Evolutionary conservation across 92 coral and sea anemone genomes (phyloP), one percentile per base, ranked within the genome.

Genomic region (Hydrozoanthus gracilis): DNA sequence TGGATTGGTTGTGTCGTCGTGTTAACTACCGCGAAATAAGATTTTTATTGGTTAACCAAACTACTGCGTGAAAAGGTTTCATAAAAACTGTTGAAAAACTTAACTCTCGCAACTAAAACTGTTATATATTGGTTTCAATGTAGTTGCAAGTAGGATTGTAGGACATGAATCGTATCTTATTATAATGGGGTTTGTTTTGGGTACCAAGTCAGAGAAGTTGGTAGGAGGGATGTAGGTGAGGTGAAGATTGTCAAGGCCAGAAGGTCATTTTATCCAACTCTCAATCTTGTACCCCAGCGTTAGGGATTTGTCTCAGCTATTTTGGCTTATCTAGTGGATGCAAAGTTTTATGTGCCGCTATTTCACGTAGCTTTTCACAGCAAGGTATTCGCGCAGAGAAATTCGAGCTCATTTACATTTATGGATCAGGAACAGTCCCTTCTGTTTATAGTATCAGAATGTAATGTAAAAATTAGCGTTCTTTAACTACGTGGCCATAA

Each of bases 251-350:
- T 11, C 5, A 56, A 15, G 73, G 27, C 74, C 61, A 47, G 85
- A 17, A 64, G 85, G 75, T 20, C 61, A 65, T 68, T 3, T 5
- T 66, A 27, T 27, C 39, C 39, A 27, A 27, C 39, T 65, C 74
- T 80, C 48, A 17, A 64, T 44, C 52, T 80, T 80, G 85, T 70
- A 62, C 62, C 61, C 66, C 61, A 20, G 12, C 74, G 66, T 74
- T 65, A 11, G 55, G 50, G 46, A 47, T 46, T 27, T 47, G 49
- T 80, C 85, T 56, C 73, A 46, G 17, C 9, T 80, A 60, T 80
- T 80, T 65, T 80, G 47, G 61, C 48, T 77, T 51, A 14, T 73
- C 3, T 73, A 44, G 7, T 12, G 18, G 10, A 14, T 18, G 18
- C 72, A 54, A 7, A 54, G 13, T 8, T 3, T 3, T 7, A 12